Conservation (phyloP, 2,113 vertebrate species). For the Alexandromys fortis region DNA sequence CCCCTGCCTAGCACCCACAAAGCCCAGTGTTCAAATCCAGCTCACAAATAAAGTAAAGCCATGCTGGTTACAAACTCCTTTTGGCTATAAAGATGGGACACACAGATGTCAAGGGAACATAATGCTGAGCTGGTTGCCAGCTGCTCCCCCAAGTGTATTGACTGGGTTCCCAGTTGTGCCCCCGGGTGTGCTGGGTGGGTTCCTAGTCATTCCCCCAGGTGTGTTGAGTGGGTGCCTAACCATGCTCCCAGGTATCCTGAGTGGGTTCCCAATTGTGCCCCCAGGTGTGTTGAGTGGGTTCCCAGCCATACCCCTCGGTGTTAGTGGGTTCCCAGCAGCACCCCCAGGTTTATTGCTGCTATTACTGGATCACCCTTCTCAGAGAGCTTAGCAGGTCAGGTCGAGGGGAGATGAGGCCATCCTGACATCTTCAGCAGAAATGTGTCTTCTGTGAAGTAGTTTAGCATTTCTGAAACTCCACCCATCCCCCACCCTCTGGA, state of each 20-base stretch:
- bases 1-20: not conserved
- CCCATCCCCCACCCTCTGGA: not conserved
- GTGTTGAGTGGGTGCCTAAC: too few species aligned
- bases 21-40: not conserved
- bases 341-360: fast-evolving
- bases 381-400: fast-evolving
- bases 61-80: not conserved
- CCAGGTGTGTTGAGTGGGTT: too few species aligned
- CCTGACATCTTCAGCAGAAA: not conserved
- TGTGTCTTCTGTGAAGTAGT: not conserved
- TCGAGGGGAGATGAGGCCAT: not conserved
- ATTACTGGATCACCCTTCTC: fast-evolving
- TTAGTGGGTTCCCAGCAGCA: too few species aligned
- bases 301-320: too few species aligned
- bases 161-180: too few species aligned
- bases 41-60: not conserved
- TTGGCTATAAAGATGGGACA: not conserved
- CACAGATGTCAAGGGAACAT: fast-evolving
- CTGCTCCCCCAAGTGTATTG: too few species aligned
- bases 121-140: not conserved
- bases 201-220: too few species aligned
- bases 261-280: fast-evolving
- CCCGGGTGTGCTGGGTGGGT: not conserved
- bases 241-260: too few species aligned
- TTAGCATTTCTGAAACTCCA: not conserved